Evolutionary conservation across 2,113 vertebrate species (phyloP), one percentile per base, ranked within the genome.

Genomic region (Semnornis frantzii): DNA sequence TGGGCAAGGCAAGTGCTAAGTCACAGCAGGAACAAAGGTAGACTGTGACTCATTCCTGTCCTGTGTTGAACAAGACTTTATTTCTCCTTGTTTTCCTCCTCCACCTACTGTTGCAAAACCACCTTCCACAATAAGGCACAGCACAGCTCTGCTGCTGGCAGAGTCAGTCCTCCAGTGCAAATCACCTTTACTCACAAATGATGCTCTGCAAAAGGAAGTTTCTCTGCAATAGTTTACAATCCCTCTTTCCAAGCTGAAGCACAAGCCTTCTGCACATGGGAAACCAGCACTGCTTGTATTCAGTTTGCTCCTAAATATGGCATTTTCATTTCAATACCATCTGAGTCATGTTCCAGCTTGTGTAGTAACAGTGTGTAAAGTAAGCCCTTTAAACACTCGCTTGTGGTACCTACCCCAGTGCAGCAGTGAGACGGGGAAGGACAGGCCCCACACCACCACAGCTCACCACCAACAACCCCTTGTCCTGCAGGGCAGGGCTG

Each of bases 321-420:
- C 60, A 65, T 57, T 85, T 60, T 75, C 88, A 94, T 95, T 74
- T 46, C 18, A 46, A 46, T 46, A 85, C 60, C 60, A 54, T 65
- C 20, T 94, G 33, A 71, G 70, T 50, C 71, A 3, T 68, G 82
- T 64, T 87, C 72, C 58, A 72, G 70, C 87, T 62, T 89, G 89
- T 31, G 24, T 19, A 72, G 54, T 34, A 84, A 76, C 31, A 94
- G n/a, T 0, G 0, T 70, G 78, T 66, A 86, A 79, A 86, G 82
- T 20, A 84, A 84, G 52, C 87, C 81, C 15, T 5, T 66, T 4
- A 34, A 86, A 77, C 16, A 33, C 27, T 3, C 0, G 0, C 48
- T 60, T 4, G 1, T 0, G 1, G 1, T 14, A 64, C 46, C 57
- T 76, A 55, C 28, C 62, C 34, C 1, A 2, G 33, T 1, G 1